A percentile compares a stretch with the other conserved stretches of the same genome.
phyloP scores from a whole-genome alignment of 30 jellyfish, hydroid and myxozoan species.

The Rhopilema esculentum region DNA sequence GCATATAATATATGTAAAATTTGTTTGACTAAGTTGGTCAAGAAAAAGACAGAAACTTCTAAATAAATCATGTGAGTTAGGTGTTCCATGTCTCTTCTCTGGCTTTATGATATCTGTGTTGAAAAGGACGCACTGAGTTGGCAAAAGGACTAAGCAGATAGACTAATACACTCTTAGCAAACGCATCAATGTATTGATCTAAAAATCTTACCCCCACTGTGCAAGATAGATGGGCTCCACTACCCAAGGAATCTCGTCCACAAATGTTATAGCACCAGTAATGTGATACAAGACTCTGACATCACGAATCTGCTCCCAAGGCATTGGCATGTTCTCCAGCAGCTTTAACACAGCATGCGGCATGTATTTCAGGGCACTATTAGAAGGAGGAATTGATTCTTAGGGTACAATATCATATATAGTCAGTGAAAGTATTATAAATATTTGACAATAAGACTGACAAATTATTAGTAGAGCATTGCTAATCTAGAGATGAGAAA shows the following conservation, averaged over 20 bases:
- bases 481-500: no score
- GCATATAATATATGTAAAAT: no score
- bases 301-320: constrained; percentile 99
- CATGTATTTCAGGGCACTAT: constrained; percentile 98
- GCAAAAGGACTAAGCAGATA: no score
- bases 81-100: no score
- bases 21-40: no score
- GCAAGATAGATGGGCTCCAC: constrained; percentile 98
- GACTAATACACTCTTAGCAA: not conserved
- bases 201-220: constrained; percentile 96
- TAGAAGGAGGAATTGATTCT: not conserved
- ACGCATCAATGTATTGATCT: not conserved
- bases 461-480: no score
- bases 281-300: constrained; percentile 95
- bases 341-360: constrained; percentile 99
- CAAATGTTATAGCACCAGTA: constrained; percentile 98
- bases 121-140: no score
- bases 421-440: not conserved
- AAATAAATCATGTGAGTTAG: no score
- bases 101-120: no score
- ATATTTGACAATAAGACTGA: not conserved
- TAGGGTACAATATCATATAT: not conserved
- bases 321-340: constrained; percentile 99
- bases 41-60: no score
- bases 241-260: constrained; percentile 99